These are phyloP conservation scores for Portunus trituberculatus DNA, from an alignment of 1,140 invertebrate species.

Conservation along the genomic window DNA sequence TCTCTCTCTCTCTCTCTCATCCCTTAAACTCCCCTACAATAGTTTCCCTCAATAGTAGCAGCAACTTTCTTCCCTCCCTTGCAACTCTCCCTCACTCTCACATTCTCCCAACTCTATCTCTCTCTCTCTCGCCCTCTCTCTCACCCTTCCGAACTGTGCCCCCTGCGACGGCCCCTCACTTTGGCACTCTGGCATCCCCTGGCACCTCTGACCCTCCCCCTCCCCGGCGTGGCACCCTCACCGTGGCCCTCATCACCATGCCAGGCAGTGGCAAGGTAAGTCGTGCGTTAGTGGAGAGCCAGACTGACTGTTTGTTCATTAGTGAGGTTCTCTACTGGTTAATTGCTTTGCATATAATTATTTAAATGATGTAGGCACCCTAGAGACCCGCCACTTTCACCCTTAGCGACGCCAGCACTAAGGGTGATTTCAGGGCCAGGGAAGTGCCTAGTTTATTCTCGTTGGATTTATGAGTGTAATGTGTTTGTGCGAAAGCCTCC, in stretches of 20 bases:
- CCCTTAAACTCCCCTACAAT: neutral
- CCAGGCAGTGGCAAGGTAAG: constrained; percentile 56
- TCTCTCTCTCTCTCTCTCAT: neutral
- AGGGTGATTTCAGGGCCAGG: neutral
- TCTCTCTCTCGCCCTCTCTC: constrained; percentile 4
- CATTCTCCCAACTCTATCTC: neutral
- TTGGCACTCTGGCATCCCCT: neutral
- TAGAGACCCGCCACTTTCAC: neutral
- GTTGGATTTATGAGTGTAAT: constrained; percentile 39
- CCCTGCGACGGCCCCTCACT: neutral
- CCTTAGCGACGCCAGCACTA: neutral
- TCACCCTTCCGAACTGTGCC: neutral
- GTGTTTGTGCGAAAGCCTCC: constrained; percentile 22
- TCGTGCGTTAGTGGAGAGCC: constrained; percentile 65
- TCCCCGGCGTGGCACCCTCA: constrained; percentile 29
- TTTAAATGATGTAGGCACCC: constrained; percentile 49
- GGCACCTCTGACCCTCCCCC: neutral
- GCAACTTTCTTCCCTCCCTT: neutral
- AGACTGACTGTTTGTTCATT: constrained; percentile 66
- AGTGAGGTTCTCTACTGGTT: constrained; percentile 46
- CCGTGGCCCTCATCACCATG: constrained; percentile 60
- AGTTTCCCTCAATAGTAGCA: neutral
- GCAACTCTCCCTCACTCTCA: neutral
- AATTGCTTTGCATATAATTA: constrained; percentile 69
- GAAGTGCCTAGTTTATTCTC: neutral